Evolutionary conservation across 2,797 vertebrate species (phyloP), one percentile per base, ranked within the genome.

Genomic region (Setipinna tenuifilis): DNA sequence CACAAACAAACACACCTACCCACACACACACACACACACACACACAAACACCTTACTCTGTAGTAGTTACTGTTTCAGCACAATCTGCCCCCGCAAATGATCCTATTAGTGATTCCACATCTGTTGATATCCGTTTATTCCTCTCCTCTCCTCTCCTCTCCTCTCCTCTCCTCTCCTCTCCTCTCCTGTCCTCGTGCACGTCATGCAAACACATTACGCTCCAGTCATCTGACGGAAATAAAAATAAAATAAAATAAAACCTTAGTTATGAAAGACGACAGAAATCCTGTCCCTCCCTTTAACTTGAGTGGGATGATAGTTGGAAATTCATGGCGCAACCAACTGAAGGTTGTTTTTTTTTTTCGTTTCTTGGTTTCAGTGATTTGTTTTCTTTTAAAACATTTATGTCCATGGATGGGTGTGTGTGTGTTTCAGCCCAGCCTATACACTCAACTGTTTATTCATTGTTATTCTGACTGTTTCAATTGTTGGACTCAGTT

Each of bases 141-240:
- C 31, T 35, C 31, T 41, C 19, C 35, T 21, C 31, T 54, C 50
- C 46, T 48, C 46, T 48, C 46, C 46, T 48, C 46, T 48, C 46
- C 46, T 48, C 46, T 48, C 46, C 46, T 48, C 46, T 48, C 46
- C 46, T 48, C 46, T 48, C 46, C 46, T 48, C 46, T 48, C 46
- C 46, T 48, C 46, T 48, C 46, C 46, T 48, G 4, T 48, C 46
- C 50, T 78, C 41, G 19, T 44, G 62, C 62, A 7, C 41, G 16
- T 41, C 4, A 17, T 44, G 16, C 35, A 3, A 21, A 5, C 58
- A 59, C 17, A 41, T 78, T 31, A 78, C 35, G 17, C 17, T 14
- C 16, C 68, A 78, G 71, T 78, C 35, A 78, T 44, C 17, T 78
- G 71, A 78, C 44, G 71, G 9, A n/a, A n/a, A n/a, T n/a, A n/a